Base-by-base conservation (phyloP, 1,140 invertebrate species). In the Polypedilum pembai region DNA sequence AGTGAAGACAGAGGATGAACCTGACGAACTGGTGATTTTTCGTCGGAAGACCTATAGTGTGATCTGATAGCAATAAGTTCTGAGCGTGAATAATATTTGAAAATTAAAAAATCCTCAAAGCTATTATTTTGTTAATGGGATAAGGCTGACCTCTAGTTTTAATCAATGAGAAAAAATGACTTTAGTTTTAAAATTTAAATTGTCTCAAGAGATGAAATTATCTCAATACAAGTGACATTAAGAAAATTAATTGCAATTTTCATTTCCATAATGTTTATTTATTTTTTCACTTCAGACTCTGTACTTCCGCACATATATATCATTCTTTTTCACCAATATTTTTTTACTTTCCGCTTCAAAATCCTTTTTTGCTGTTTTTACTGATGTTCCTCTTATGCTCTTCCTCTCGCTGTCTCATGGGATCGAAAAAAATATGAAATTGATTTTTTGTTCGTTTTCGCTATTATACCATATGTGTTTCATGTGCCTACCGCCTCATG, bases 361-460 rank as follows among this genome's bases (percentile, higher is more conserved):
- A 56, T 56, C 45, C 45, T 56, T n/a, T n/a, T n/a, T 56, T 56
- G 12, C 8, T 56, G 2, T 45, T 56, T 3, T 12, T 12, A n/a
- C 45, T 56, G 7, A 56, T 12, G 24, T 5, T 33, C 24, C 24
- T 33, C 24, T 33, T 33, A n/a, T n/a, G n/a, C n/a, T n/a, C n/a
- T 5, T 33, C 24, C 24, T 33, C 24, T 33, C 5, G 1, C 24
- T n/a, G 41, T 56, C 45, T 15, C 45, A 12, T 56, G 45, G n/a
- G 65, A 69, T 69, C 65, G 18, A 20, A 18, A 21, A 66, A 69
- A 69, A 69, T 69, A 69, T 69, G 65, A 69, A 69, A 69, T 69
- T 69, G 65, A 69, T 69, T 69, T 69, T 69, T 69, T 69, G 65
- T 69, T 20, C 65, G 65, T 20, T 69, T 69, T 18, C 17, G 3